A percentile compares a stretch with the other conserved stretches of the same genome.
Evolutionary conservation across 1,140 invertebrate genomes (phyloP).

Genomic region (Teleopsis dalmanni): DNA sequence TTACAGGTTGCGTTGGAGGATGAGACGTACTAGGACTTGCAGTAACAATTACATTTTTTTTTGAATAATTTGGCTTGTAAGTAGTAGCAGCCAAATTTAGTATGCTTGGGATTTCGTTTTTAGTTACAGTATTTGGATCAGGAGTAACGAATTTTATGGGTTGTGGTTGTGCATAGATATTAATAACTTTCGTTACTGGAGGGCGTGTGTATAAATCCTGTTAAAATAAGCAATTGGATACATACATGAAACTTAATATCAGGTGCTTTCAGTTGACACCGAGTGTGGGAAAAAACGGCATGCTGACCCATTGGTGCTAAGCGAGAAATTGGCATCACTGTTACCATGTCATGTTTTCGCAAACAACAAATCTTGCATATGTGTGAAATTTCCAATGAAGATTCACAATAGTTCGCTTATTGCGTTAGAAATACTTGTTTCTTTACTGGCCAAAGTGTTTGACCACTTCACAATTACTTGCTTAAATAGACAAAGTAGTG

Average conservation of each 20-base stretch:
- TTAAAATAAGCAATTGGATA: not conserved
- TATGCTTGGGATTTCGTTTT: conserved; percentile 19
- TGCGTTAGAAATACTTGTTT: no score
- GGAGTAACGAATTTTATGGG: conserved; percentile 35
- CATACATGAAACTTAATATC: no score
- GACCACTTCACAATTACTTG: no score
- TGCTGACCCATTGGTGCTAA: no score
- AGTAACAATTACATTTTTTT: not conserved
- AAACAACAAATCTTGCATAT: no score
- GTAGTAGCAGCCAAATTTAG: conserved; percentile 32
- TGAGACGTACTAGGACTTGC: conserved; percentile 38
- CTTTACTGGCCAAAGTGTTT: no score
- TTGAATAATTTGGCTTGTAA: conserved; percentile 28
- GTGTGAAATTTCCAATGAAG: no score
- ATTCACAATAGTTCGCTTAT: no score
- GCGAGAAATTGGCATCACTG: no score
- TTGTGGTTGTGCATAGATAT: conserved; percentile 30
- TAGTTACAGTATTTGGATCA: conserved; percentile 23
- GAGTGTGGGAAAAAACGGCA: no score
- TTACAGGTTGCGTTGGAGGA: conserved; percentile 27
- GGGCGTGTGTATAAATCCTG: conserved; percentile 38
- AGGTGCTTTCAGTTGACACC: not conserved
- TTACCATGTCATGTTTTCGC: no score
- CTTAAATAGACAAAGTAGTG: no score
- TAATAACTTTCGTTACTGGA: conserved; percentile 37